These are phyloP conservation scores for Myiopsitta monachus DNA, from an alignment of 2,113 vertebrate genomes.

Conservation along the genomic window DNA sequence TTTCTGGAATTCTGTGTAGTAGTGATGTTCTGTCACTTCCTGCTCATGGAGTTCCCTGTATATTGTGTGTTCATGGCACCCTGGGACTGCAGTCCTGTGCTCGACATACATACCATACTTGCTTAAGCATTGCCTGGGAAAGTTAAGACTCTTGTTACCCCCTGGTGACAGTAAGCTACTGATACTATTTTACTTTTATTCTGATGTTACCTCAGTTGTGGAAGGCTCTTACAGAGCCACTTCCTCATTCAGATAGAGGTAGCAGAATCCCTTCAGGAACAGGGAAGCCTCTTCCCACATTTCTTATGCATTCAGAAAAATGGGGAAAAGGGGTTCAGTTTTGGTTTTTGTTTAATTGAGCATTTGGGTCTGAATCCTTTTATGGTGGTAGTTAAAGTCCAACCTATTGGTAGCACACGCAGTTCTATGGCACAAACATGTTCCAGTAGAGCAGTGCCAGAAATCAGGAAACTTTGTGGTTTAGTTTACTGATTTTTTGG, in stretches of 20 bases:
- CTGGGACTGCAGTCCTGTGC: background rate
- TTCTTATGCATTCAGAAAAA: background rate
- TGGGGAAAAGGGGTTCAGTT: background rate
- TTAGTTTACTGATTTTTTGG: background rate
- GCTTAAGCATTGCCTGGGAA: background rate
- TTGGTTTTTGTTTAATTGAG: background rate
- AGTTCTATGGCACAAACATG: fast-evolving
- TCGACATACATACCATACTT: fast-evolving
- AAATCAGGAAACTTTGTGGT: background rate
- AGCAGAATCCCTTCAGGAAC: background rate
- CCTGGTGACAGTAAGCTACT: background rate
- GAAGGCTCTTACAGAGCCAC: background rate
- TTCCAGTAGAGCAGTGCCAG: background rate
- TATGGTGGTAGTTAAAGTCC: background rate
- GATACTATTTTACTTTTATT: background rate
- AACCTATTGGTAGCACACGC: background rate
- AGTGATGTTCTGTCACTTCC: background rate
- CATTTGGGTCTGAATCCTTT: background rate
- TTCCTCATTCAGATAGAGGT: background rate
- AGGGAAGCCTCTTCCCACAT: background rate
- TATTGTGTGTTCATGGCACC: background rate
- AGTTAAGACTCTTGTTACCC: background rate
- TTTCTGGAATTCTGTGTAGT: background rate
- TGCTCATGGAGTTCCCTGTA: background rate
- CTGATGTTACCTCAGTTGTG: background rate